phyloP scores from a whole-genome alignment of 2,797 vertebrate genomes.

The Lateolabrax maculatus region DNA sequence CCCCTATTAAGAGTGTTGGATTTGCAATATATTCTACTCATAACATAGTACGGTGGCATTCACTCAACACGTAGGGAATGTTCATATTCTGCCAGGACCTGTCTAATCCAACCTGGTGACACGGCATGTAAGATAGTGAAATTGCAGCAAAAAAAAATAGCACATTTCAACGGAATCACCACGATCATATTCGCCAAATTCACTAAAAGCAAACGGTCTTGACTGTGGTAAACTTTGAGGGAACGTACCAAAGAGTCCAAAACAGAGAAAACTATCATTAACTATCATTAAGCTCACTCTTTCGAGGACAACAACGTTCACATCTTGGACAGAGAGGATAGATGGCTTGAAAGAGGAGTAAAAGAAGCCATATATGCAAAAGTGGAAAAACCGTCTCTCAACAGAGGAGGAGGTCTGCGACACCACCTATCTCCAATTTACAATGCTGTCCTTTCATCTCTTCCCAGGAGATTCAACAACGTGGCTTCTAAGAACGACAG shows the following conservation, averaged over 20 bases:
- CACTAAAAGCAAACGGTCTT: background rate
- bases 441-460: too few species aligned
- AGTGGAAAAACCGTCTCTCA: too few species aligned
- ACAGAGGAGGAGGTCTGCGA: too few species aligned
- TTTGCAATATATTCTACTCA: background rate
- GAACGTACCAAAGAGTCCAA: background rate
- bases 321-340: too few species aligned
- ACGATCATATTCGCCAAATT: background rate
- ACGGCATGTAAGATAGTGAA: background rate
- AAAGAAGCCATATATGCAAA: too few species aligned
- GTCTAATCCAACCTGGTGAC: background rate
- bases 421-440: too few species aligned
- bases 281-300: too few species aligned
- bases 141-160: background rate
- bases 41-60: background rate
- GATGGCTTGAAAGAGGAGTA: too few species aligned
- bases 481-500: too few species aligned
- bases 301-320: too few species aligned
- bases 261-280: background rate
- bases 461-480: too few species aligned
- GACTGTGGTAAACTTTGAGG: background rate
- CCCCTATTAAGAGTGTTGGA: background rate
- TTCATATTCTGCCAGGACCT: background rate
- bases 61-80: background rate
- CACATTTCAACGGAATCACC: background rate